These are phyloP conservation scores for Dichetophora obliterata DNA, from an alignment of 2,888 invertebrate species.

Conservation along the genomic window DNA sequence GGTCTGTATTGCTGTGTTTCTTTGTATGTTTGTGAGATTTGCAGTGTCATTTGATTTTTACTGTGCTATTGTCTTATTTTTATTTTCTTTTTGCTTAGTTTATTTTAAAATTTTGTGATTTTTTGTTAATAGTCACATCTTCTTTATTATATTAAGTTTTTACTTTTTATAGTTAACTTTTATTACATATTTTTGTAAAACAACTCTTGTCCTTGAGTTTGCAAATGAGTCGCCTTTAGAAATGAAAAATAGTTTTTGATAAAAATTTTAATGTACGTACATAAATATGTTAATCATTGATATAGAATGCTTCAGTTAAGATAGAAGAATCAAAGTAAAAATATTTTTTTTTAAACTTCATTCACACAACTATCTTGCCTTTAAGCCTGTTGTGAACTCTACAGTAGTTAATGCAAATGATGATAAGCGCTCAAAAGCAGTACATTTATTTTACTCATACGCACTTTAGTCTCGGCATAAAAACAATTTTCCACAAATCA, in stretches of 20 bases:
- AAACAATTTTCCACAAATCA: no score
- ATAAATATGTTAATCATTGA: neutral
- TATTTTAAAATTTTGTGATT: no score
- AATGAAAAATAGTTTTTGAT: neutral
- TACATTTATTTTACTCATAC: neutral
- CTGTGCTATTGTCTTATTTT: no score
- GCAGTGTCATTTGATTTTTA: no score
- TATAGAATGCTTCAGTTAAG: neutral
- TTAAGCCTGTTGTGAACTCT: neutral
- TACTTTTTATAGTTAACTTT: neutral
- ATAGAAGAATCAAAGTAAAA: neutral
- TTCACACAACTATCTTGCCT: neutral
- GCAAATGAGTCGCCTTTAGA: neutral
- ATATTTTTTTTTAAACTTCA: neutral
- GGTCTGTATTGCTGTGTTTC: no score
- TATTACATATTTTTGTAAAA: neutral
- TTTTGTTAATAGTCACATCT: neutral
- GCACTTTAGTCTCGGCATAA: neutral
- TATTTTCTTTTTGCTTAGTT: no score
- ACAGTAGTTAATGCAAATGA: neutral
- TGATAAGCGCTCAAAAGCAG: neutral
- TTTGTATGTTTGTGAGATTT: no score
- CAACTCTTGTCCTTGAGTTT: neutral
- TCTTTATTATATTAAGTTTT: neutral
- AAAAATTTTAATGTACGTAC: neutral